phyloP scores from a whole-genome alignment of 53 echinoderm and acorn worm species.

The Luidia sarsii region DNA sequence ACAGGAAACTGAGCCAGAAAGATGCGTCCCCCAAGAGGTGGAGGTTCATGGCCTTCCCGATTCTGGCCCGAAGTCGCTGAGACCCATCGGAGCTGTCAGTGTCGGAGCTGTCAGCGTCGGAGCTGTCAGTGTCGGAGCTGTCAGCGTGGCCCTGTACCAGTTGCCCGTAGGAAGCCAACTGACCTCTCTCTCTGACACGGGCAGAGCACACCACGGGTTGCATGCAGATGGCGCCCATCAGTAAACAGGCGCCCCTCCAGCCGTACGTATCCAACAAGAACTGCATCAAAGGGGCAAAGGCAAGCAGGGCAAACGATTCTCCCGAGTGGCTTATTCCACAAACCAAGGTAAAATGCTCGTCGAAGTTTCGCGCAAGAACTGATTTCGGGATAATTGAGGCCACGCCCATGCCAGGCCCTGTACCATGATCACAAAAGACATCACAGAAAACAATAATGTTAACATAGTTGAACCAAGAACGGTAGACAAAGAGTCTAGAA shows the following conservation, averaged over 20 bases:
- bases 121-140: background rate
- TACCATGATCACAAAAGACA: background rate
- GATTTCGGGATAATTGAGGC: background rate
- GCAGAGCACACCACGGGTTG: background rate
- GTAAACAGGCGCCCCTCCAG: too few relatives aligned
- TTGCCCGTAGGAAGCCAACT: background rate
- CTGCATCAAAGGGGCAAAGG: background rate
- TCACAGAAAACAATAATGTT: too few relatives aligned
- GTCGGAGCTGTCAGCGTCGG: background rate
- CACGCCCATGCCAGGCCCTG: background rate
- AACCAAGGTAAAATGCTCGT: background rate
- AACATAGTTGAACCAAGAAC: too few relatives aligned
- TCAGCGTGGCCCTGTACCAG: background rate
- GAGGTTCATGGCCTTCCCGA: background rate
- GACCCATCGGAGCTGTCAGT: background rate
- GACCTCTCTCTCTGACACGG: background rate
- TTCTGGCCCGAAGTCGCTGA: background rate
- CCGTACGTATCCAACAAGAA: background rate
- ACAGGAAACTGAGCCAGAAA: background rate
- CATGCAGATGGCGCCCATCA: background rate
- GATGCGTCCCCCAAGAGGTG: background rate
- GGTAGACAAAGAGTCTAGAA: too few relatives aligned
- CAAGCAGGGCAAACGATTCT: background rate
- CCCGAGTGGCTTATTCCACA: background rate
- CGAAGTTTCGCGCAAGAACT: background rate